Conservation (phyloP, 2,888 invertebrate genomes). For the Sarcophaga subvicina region DNA sequence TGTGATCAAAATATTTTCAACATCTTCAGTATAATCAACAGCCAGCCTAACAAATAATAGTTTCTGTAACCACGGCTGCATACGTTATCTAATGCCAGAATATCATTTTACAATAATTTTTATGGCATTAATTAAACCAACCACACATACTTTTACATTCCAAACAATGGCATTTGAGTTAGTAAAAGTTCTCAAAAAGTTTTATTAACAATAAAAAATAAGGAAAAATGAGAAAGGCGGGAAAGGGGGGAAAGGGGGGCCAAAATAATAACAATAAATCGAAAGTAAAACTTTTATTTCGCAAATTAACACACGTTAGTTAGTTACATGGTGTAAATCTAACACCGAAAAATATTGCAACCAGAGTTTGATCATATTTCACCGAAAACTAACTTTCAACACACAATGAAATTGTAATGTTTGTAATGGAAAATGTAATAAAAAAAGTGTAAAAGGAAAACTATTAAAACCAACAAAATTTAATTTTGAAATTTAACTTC, state of each 20-base stretch:
- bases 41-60: too few species aligned
- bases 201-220: not conserved
- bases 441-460: slow-evolving; percentile 8
- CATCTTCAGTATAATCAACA: too few species aligned
- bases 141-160: not conserved
- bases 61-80: too few species aligned
- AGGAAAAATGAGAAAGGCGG: not conserved
- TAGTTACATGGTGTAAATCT: not conserved
- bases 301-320: slow-evolving; percentile 1
- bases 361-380: not conserved
- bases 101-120: not conserved
- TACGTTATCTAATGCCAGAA: too few species aligned
- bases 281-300: slow-evolving; percentile 5
- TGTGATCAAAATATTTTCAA: too few species aligned
- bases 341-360: not conserved
- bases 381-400: not conserved
- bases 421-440: not conserved
- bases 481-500: slow-evolving; percentile 19
- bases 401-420: not conserved
- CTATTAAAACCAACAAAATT: slow-evolving; percentile 39
- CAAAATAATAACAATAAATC: not conserved
- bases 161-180: not conserved
- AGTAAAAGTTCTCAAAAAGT: not conserved
- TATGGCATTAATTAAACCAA: not conserved
- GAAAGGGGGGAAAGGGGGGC: too few species aligned